Base-by-base conservation (phyloP, 1,140 invertebrate species). In the Caenorhabditis latens region DNA sequence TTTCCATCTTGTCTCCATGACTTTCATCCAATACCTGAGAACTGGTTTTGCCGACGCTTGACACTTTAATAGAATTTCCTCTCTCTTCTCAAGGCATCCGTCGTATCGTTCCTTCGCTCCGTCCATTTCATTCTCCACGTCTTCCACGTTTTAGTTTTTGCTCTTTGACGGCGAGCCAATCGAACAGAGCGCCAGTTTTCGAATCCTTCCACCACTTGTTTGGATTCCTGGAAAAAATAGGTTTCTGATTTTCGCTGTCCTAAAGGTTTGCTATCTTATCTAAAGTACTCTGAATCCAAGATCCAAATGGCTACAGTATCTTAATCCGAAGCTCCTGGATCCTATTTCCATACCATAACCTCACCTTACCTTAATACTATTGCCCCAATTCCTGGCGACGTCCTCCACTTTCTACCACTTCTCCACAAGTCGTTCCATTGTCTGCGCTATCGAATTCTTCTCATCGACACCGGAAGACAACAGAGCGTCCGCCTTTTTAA, bases 161-260 rank as follows among this genome's bases (percentile, higher is more conserved):
- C 86, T 94, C 93, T 57, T 93, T 90, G 63, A 92, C 90, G 3
- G 91, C 90, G 46, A 94, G 88, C 93, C 93, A 94, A 43, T 93
- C 92, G 14, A 94, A 88, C 83, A 94, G 82, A 48, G 89, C 89
- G 57, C 93, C 92, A 5, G 91, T 90, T 79, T 93, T 93, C 91
- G 88, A 94, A 94, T 21, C 93, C 93, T 84, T 93, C 92, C 75
- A 93, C 94, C 19, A 57, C 86, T 42, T 84, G 61, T 53, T 86
- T 84, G 16, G 89, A 85, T 32, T 90, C 84, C 4, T 50, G 84
- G 58, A 65, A 65, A 32, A 8, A n/a, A n/a, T n/a, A n/a, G n/a
- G n/a, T n/a, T n/a, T n/a, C n/a, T n/a, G n/a, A n/a, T n/a, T n/a
- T n/a, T n/a, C n/a, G n/a, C n/a, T n/a, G n/a, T n/a, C n/a, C n/a